Evolutionary conservation across 2,797 vertebrate species (phyloP).

Genomic region (Peromyscus attwateri): DNA sequence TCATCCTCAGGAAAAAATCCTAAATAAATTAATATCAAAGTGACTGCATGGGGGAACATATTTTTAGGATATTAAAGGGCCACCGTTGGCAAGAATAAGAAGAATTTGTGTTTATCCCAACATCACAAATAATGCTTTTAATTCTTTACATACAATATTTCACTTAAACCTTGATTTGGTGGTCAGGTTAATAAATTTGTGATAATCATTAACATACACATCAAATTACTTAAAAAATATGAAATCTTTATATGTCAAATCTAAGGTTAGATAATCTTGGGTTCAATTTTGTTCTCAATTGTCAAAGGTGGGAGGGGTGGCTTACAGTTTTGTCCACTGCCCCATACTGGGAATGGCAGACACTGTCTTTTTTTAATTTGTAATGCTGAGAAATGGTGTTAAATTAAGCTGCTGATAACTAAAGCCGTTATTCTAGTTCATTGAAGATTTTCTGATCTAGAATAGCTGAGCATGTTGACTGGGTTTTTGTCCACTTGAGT

Average conservation of each 20-base stretch:
- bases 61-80: slow-evolving; percentile 31
- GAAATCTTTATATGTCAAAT: background rate
- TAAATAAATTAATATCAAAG: slow-evolving; percentile 64
- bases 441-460: background rate
- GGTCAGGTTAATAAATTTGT: background rate
- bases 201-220: background rate
- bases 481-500: background rate
- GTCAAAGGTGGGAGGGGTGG: background rate
- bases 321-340: background rate
- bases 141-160: background rate
- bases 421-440: slow-evolving; percentile 19
- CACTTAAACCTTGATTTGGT: background rate
- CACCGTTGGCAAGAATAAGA: background rate
- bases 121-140: background rate
- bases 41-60: background rate
- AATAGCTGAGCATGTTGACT: background rate
- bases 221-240: background rate
- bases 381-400: slow-evolving; percentile 14
- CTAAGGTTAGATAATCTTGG: background rate
- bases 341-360: background rate
- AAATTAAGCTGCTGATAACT: background rate
- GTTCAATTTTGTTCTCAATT: background rate
- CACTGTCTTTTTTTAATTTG: background rate
- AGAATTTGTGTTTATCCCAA: background rate
- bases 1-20: slow-evolving; percentile 26